Base-by-base conservation (phyloP, 2,888 invertebrate species). In the Steinernema carpocapsae region DNA sequence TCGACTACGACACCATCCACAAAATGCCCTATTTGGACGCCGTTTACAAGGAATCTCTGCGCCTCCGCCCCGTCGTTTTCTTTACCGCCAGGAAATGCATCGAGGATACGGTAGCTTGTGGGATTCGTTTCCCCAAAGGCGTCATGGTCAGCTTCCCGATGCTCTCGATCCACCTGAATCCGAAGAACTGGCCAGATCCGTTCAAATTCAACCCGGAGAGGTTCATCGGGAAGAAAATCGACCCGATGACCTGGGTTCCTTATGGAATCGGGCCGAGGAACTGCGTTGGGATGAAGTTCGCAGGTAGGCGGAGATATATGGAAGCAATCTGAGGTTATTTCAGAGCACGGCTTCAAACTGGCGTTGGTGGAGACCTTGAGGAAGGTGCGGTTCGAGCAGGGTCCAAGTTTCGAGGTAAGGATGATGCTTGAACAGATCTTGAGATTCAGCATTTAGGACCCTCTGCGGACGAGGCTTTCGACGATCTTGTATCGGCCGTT, bases 171-270 rank as follows among this genome's bases (percentile, higher is more conserved):
- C 79, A 78, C 42, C 59, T 75, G 17, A 71, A 79, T 32, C 74
- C 73, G 17, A 48, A 76, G 14, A 17, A 56, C 24, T 78, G 77
- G 70, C 77, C 76, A 4, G 72, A 78, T 12, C 78, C 79, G 19
- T 72, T 79, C 4, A 64, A 42, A 1, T 78, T 78, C 64, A 56
- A 74, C 32, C 78, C 78, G 0, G 76, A 78, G 14, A 32, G 75
- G 24, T 75, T 75, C 59, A 71, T 71, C 24, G 52, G 43, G 17
- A 43, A 51, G 7, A 52, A 72, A 42, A 29, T 70, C 12, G 71
- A 75, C 42, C 77, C 78, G 70, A 14, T 70, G 26, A 73, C 76
- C 24, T 78, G 32, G 37, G 42, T 73, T 17, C 77, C 77, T 2
- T 77, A 76, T 48, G 77, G 77, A 1, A 14, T 22, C 22, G 77